Evolutionary conservation across 2,888 invertebrate genomes (phyloP), one percentile per base, ranked within the genome.

Genomic region (Exephanes ischioxanthus): DNA sequence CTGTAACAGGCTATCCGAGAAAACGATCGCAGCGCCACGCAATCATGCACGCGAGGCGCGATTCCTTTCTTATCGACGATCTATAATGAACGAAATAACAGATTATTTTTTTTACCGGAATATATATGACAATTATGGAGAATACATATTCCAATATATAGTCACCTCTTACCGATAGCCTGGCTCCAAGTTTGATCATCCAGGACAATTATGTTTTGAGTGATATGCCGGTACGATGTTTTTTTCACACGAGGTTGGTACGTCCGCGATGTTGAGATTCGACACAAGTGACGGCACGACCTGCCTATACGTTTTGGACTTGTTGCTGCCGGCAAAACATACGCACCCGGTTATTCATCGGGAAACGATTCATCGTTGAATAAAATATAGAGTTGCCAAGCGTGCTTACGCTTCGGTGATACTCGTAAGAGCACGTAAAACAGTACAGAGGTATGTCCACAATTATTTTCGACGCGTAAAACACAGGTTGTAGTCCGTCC

Each of bases 321-420:
- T 26, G 58, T 58, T 58, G 58, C 58, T 58, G 58, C 58, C 58
- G 58, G 58, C 58, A 58, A 58, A 58, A 58, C 58, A 9, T 19
- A 22, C 55, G 58, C 26, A 58, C 4, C 3, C 26, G 58, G 58
- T 58, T 11, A 4, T 9, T 11, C 26, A 11, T 26, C 58, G 26
- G 0, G 11, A 26, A 58, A 22, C 58, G 26, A 14, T 14, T 58
- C 3, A 19, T 55, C 22, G 22, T 19, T 58, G 22, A 11, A 58
- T 22, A n/a, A n/a, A 6, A 22, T 58, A 58, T 22, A 30, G 4
- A 22, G 22, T 22, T 11, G 22, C 26, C 11, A 26, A 58, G 22
- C 26, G 55, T 58, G 1, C 11, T 58, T 45, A 14, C 45, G 45
- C 4, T 9, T 22, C 3, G 22, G 55, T 58, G 11, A 26, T 14